Percentiles rank a stretch among this genome's conserved stretches.
Evolutionary conservation across 2,113 vertebrate genomes (phyloP).

Genomic region (Grus americana): DNA sequence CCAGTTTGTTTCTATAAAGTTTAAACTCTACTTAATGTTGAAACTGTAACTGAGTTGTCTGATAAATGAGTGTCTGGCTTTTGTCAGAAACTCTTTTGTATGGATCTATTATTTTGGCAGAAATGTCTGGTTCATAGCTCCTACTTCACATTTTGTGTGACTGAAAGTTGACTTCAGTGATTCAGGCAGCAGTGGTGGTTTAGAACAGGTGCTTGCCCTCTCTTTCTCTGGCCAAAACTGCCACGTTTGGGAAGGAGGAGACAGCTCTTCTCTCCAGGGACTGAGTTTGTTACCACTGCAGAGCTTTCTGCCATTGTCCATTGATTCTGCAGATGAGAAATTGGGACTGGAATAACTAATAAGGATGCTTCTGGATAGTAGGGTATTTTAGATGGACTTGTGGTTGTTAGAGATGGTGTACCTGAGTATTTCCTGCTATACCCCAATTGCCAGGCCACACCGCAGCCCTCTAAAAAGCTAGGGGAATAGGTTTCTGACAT

Average conservation of each 20-base stretch:
- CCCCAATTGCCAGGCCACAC: rapidly evolving
- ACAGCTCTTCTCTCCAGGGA: neutral
- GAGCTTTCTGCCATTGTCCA: neutral
- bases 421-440: neutral
- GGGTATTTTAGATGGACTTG: neutral
- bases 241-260: neutral
- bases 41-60: neutral
- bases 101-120: neutral
- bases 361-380: neutral
- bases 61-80: neutral
- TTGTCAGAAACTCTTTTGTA: neutral
- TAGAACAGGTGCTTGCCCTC: neutral
- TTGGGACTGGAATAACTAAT: neutral
- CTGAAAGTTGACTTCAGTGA: neutral
- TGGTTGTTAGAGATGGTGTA: neutral
- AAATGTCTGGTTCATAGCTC: neutral
- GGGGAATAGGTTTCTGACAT: neutral
- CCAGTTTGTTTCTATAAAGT: neutral
- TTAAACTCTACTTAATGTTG: neutral
- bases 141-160: neutral
- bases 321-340: neutral
- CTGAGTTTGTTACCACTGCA: neutral
- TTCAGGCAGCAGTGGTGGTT: neutral
- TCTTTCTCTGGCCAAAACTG: neutral
- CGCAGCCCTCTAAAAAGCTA: neutral